Evolutionary conservation across 2,113 vertebrate genomes (phyloP), one percentile per base, ranked within the genome.

Genomic region (Hemiscyllium ocellatum): DNA sequence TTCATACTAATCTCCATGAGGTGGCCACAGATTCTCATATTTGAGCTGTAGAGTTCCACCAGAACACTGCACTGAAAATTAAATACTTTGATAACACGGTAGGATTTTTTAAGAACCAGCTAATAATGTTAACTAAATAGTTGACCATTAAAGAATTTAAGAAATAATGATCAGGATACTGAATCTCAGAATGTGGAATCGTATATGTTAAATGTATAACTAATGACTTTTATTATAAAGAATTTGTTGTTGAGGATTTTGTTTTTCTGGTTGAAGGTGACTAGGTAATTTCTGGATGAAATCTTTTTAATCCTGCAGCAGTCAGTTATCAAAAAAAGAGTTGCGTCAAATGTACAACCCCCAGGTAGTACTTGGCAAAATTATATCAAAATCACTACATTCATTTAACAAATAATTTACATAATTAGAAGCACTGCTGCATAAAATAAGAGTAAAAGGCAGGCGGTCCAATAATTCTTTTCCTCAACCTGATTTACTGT

Each of bases 1-100:
- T 93, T 93, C 33, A 68, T 20, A 33, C 61, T 93, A 61, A 33
- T 93, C 89, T 33, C 89, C 89, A 93, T 7, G 19, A 66, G 89
- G 61, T 93, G 89, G 89, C 89, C 89, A 93, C 61, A 93, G 89
- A 93, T n/a, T 66, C 56, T 93, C 89, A 93, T 19, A n/a, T 37
- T 93, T 93, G 56, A 66, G 29, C 26, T 89, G 29, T 87, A 24
- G 47, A 26, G 0, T 1, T 8, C 8, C 47, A 52, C 42, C 24
- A 4, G 61, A 56, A 37, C 56, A 61, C 89, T 26, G 17, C 12
- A 4, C 13, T 1, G 10, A 52, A 89, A 90, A 17, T 61, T 1
- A 90, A 91, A 66, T 91, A 66, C 61, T 91, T 66, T 22, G 15
- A 91, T 66, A 19, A 66, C 66, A 37, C 20, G 56, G 1, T 91